Base-by-base conservation (phyloP, 2,797 vertebrate genomes). In the Cynodonichthys magdalenae region DNA sequence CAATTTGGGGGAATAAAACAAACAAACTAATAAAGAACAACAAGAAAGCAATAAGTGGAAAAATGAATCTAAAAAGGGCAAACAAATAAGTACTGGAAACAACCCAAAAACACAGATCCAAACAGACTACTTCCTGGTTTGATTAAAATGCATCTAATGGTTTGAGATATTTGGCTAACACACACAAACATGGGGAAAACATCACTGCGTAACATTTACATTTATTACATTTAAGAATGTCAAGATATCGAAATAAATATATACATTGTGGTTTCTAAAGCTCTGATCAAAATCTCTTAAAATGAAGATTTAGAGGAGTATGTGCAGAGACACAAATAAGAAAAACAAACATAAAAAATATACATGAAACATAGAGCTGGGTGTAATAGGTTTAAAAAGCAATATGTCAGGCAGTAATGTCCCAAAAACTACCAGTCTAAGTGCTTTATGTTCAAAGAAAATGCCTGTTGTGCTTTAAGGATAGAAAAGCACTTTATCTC, bases 401-500 rank as follows among this genome's bases (percentile, higher is more conserved):
- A 53, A 39, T 41, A 53, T 62, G 15, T 53, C 20, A 53, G 59
- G 52, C 18, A 61, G 14, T 14, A 64, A 44, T 29, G 44, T 18
- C 6, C 39, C 11, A 20, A 77, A 61, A 61, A 41, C 39, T 9
- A 41, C 1, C 1, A 54, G 67, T 72, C 27, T 47, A 50, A 50
- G 39, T 62, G 39, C 67, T 44, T 5, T 28, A 56, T 56, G 69
- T 80, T 82, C 67, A 80, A 64, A 79, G 59, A 56, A 31, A 74
- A 56, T 69, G 56, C 54, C 65, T 66, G 48, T 54, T 60, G 34
- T 67, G 51, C 63, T 66, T 61, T 65, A 28, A 66, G 56, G 31
- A 75, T 75, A 63, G 24, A 20, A 68, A 48, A 74, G 64, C 28
- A 39, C 58, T 73, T 74, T 75, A 72, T 75, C 70, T 72, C 54